Conservation (phyloP, 1,140 invertebrate genomes). For the Papilio polyxenes region DNA sequence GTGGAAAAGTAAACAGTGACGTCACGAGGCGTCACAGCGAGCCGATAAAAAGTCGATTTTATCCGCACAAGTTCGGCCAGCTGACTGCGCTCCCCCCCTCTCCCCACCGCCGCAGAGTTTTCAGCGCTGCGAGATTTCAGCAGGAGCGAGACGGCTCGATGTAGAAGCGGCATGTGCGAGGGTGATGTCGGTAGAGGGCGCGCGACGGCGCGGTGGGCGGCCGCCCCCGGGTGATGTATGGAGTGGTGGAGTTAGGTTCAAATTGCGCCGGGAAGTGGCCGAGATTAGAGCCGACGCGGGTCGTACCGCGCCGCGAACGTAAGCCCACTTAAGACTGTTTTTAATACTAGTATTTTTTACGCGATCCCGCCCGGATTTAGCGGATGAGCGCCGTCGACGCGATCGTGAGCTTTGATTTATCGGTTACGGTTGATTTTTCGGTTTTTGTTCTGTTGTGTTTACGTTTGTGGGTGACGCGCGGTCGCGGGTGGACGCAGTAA, state of each 20-base stretch:
- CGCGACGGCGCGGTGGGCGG: constrained; percentile 69
- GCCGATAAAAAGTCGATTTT: constrained; percentile 80
- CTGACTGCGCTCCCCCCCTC: constrained; percentile 69
- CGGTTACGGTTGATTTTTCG: constrained; percentile 68
- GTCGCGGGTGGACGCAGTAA: constrained; percentile 64
- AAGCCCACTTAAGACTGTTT: constrained; percentile 81
- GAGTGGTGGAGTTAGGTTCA: constrained; percentile 85
- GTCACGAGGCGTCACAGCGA: constrained; percentile 77
- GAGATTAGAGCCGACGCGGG: constrained; percentile 83
- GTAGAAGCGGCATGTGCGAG: constrained; percentile 47
- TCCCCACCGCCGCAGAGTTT: constrained; percentile 69
- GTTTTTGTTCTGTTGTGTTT: constrained; percentile 72
- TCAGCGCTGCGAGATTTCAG: constrained; percentile 72
- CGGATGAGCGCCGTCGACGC: constrained; percentile 74
- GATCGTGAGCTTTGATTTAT: constrained; percentile 79
- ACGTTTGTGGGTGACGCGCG: constrained; percentile 74
- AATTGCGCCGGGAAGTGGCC: constrained; percentile 85
- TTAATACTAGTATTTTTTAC: constrained; percentile 81
- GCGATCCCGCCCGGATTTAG: constrained; percentile 79
- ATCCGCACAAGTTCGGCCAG: constrained; percentile 79
- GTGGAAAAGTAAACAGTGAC: constrained; percentile 77
- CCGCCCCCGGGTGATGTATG: constrained; percentile 83
- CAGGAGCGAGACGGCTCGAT: constrained; percentile 55
- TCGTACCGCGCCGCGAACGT: constrained; percentile 76
- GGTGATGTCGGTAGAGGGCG: constrained; percentile 55